A percentile compares a stretch with the other conserved stretches of the same genome.
phyloP scores from a whole-genome alignment of 2,888 invertebrate genomes.

The Polydrusus tereticollis region DNA sequence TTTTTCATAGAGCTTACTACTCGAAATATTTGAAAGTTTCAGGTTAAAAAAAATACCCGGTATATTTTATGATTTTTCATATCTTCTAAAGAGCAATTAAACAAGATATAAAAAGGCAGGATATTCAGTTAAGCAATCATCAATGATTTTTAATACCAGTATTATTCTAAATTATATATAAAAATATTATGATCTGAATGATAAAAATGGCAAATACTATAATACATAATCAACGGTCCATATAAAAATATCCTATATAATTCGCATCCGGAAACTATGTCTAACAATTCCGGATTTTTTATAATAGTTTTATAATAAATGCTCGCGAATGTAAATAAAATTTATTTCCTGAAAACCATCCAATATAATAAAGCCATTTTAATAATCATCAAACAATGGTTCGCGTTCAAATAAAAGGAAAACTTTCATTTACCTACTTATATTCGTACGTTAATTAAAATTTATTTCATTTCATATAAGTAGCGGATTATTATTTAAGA shows the following conservation, averaged over 20 bases:
- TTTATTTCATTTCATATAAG: not conserved
- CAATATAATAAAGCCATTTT: not conserved
- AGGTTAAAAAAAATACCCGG: no score
- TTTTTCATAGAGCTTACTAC: no score
- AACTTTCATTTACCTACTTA: conserved; percentile 17
- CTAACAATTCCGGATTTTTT: not conserved
- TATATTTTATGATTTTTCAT: no score
- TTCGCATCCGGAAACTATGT: not conserved
- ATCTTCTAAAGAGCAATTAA: no score
- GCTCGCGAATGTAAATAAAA: not conserved
- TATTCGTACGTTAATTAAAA: not conserved
- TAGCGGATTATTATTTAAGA: not conserved
- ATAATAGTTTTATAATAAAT: not conserved
- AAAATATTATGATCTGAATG: no score
- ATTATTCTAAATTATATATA: no score
- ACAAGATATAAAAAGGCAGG: no score
- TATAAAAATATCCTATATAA: not conserved
- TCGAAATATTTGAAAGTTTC: no score
- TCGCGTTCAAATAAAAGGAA: not conserved
- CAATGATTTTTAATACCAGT: no score
- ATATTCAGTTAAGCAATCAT: no score
- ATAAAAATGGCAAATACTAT: not conserved
- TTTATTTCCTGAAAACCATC: conserved; percentile 13
- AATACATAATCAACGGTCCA: not conserved
- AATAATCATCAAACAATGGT: not conserved